A percentile compares a stretch with the other conserved stretches of the same genome.
phyloP scores from a whole-genome alignment of 2,113 vertebrate genomes.

The Ophthalmolycus amberensis region DNA sequence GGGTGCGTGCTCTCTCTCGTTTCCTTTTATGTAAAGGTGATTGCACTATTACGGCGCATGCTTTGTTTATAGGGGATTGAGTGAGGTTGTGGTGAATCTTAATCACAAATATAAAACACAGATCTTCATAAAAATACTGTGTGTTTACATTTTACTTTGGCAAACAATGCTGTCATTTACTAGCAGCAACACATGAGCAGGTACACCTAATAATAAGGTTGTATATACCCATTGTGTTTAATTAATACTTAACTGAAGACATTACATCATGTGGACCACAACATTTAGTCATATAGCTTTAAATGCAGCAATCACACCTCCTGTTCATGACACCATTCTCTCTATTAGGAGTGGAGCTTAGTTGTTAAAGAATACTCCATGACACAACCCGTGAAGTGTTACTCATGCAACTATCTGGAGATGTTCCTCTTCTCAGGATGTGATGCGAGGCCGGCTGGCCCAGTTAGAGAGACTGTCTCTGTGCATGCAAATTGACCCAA shows the following conservation, averaged over 20 bases:
- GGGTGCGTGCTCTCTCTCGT: not conserved
- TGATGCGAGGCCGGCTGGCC: constrained; percentile 9
- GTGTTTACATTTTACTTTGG: not conserved
- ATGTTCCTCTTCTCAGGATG: not conserved
- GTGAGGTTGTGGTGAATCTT: not conserved
- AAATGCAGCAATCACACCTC: not conserved
- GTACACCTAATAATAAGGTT: not conserved
- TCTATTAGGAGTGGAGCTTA: constrained; percentile 2
- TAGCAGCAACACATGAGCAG: not conserved
- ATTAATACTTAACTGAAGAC: not conserved
- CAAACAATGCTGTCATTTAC: not conserved
- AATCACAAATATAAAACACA: not conserved
- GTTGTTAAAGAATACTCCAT: not conserved
- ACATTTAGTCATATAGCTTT: not conserved
- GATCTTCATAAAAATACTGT: not conserved
- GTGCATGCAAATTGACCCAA: constrained; percentile 10
- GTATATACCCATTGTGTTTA: not conserved
- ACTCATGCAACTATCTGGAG: constrained; percentile 31
- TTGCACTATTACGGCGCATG: not conserved
- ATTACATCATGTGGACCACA: not conserved
- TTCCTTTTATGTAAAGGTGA: not conserved
- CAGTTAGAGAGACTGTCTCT: not conserved
- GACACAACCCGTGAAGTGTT: constrained; percentile 1
- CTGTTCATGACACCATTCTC: not conserved
- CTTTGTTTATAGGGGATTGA: not conserved